phyloP scores from a whole-genome alignment of 2,888 invertebrate genomes.

The Mimumesa dahlbomi region DNA sequence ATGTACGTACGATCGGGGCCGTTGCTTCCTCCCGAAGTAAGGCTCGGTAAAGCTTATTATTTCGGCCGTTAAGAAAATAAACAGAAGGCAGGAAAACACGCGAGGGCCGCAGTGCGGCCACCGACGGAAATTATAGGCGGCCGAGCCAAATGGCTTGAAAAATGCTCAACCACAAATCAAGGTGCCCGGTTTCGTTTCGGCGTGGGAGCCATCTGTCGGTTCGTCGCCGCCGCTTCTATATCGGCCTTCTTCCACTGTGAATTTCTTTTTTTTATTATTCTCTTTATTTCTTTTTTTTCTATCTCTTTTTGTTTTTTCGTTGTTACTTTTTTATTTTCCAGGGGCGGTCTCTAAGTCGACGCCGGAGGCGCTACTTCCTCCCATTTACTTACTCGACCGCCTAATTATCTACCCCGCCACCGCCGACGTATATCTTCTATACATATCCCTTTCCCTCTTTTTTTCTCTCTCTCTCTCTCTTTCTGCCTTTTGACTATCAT shows the following conservation, averaged over 20 bases:
- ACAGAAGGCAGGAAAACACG: slow-evolving; percentile 69
- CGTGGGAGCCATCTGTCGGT: slow-evolving; percentile 69
- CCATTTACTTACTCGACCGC: slow-evolving; percentile 63
- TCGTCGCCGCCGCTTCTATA: slow-evolving; percentile 42
- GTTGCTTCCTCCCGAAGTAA: slow-evolving; percentile 41
- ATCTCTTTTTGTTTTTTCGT: neutral
- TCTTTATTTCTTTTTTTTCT: slow-evolving; percentile 14
- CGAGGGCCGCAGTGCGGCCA: slow-evolving; percentile 51
- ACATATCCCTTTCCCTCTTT: too few species aligned
- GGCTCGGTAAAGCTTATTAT: slow-evolving; percentile 69
- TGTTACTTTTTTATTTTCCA: slow-evolving; percentile 37
- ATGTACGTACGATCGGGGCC: slow-evolving; percentile 30
- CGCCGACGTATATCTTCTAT: too few species aligned
- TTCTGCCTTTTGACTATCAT: too few species aligned
- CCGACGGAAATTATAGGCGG: slow-evolving; percentile 67
- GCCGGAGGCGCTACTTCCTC: slow-evolving; percentile 63
- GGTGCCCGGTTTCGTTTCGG: slow-evolving; percentile 65
- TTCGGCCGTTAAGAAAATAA: slow-evolving; percentile 78
- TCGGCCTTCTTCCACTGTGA: slow-evolving; percentile 11
- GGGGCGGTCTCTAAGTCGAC: slow-evolving; percentile 38
- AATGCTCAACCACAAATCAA: slow-evolving; percentile 79
- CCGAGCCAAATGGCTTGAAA: slow-evolving; percentile 77
- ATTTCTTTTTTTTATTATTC: neutral
- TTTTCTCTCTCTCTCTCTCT: neutral
- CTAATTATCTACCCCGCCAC: slow-evolving; percentile 68